Evolutionary conservation across 2,888 invertebrate species (phyloP), one percentile per base, ranked within the genome.

Genomic region (Candidula unifasciata): DNA sequence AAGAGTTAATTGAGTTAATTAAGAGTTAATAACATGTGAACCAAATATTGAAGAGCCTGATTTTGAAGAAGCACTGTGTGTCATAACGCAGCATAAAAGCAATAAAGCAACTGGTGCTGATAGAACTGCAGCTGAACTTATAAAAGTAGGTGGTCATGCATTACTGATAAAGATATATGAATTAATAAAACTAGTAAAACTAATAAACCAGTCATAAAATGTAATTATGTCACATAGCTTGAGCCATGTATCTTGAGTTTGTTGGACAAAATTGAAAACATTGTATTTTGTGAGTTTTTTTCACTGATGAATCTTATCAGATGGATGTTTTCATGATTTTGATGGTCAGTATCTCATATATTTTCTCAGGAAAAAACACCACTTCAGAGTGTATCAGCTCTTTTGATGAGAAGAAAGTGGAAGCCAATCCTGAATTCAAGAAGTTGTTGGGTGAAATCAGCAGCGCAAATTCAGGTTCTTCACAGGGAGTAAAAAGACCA

Each of bases 361-460:
- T 74, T n/a, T 10, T 30, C 52, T n/a, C 77, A 87, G 87, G 64
- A 66, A 54, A 73, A 35, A 74, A 71, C 37, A 24, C 33, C 52
- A 84, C 16, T 18, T 33, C 64, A 52, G 77, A 80, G 35, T 87
- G 87, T 74, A 77, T 87, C 68, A 85, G 85, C 54, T 87, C 87
- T n/a, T 82, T n/a, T 66, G 79, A 87, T 82, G 1, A 73, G n/a
- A 64, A 10, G 18, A 84, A 84, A 71, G 80, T 84, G 3, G 30
- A 74, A 3, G 68, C 35, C 52, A 66, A 80, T 68, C 33, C 74
- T 33, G 57, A 66, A 8, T 85, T 87, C 57, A 79, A 82, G 10
- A 13, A 60, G 3, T 68, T 87, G 54, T 71, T 87, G 54, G 13
- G 37, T 3, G n/a, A 16, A 18, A 84, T 54, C 37, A 37, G 37